phyloP scores from a whole-genome alignment of 2,113 vertebrate genomes.

The Phainopepla nitens region DNA sequence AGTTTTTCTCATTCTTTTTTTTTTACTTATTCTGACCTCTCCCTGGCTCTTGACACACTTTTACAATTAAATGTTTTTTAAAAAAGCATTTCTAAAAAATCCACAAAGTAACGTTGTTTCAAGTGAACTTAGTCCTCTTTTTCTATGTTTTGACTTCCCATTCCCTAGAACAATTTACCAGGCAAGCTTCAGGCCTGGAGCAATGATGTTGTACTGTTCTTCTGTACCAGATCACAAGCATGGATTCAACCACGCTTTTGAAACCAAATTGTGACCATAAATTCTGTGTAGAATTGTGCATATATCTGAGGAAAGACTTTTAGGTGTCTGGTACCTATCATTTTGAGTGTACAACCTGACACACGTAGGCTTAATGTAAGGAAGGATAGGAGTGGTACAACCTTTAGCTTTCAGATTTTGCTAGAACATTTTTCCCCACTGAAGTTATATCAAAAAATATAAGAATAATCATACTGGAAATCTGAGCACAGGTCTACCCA shows the following conservation, averaged over 20 bases:
- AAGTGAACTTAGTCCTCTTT: background rate
- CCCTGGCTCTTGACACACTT: background rate
- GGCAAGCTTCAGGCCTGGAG: background rate
- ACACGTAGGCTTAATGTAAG: background rate
- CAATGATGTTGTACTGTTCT: background rate
- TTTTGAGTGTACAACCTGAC: background rate
- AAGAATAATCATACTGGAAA: background rate
- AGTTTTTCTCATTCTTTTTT: background rate
- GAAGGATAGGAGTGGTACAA: background rate
- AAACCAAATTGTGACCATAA: background rate
- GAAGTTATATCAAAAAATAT: background rate
- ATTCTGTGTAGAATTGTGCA: background rate
- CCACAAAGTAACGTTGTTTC: background rate
- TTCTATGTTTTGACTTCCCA: fast-evolving
- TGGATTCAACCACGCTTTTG: background rate
- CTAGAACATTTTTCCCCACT: background rate
- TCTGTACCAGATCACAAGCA: background rate
- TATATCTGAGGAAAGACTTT: background rate
- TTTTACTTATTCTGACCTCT: background rate
- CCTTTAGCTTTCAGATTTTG: background rate
- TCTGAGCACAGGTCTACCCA: background rate
- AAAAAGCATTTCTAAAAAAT: background rate
- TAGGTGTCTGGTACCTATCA: background rate
- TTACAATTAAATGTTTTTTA: background rate
- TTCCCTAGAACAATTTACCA: background rate